These are phyloP conservation scores for Steinernema khuongi DNA, from an alignment of 1,140 invertebrate species.

Conservation along the genomic window DNA sequence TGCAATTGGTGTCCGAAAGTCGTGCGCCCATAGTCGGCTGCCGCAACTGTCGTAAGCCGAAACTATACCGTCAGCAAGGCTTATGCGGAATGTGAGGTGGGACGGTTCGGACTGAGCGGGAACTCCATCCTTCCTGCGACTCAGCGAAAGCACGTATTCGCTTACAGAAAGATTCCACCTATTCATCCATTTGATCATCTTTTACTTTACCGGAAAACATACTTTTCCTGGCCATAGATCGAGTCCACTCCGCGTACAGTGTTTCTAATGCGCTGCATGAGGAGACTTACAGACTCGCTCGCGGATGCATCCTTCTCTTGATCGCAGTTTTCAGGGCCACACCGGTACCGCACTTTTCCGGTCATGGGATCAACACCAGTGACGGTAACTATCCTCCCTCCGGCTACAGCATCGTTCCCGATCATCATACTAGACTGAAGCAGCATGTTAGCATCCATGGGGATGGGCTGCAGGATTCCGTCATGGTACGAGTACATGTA, in stretches of 20 bases:
- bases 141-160: conserved; percentile 23
- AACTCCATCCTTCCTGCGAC: not conserved
- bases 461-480: conserved; percentile 26
- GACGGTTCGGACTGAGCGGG: not conserved
- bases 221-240: conserved; percentile 23
- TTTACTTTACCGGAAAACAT: not conserved
- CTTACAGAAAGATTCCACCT: conserved; percentile 29
- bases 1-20: conserved; percentile 16
- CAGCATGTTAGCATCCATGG: conserved; percentile 30
- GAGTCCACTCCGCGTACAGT: conserved; percentile 23
- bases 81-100: not conserved
- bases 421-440: conserved; percentile 26
- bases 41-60: conserved; percentile 24
- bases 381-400: conserved; percentile 27
- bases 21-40: conserved; percentile 2
- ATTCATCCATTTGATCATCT: not conserved
- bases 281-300: conserved; percentile 21
- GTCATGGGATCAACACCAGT: conserved; percentile 30
- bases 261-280: conserved; percentile 20
- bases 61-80: conserved; percentile 22
- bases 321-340: conserved; percentile 20
- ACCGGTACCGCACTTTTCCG: conserved; percentile 27
- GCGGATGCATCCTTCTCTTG: conserved; percentile 9
- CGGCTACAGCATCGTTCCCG: conserved; percentile 29
- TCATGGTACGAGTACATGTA: conserved; percentile 33